Base-by-base conservation (phyloP, 2,888 invertebrate species). In the Calliopum simillimum region DNA sequence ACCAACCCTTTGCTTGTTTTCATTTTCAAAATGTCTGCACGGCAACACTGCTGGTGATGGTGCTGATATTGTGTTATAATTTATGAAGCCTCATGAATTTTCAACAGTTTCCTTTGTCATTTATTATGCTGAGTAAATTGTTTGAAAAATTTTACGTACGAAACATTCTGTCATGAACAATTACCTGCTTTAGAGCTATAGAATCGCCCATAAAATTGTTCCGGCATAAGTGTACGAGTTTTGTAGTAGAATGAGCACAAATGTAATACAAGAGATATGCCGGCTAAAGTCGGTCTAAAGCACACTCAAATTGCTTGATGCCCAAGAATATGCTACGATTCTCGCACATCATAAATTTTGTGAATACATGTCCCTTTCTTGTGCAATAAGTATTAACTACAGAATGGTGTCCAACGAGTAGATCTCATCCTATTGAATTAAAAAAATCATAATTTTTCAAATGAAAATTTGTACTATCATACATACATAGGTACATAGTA, bases 281-380 rank as follows among this genome's bases (percentile, higher is more conserved):
- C 6, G 14, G 8, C 55, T 23, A 21, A 23, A 19, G 14, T 44
- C 44, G 23, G 19, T 8, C 13, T 21, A 14, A 14, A 46, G 14
- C 14, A 21, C 14, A 21, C 46, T 46, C n/a, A 59, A 58, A 55
- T 59, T 61, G 43, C 19, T 53, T 16, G 61, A 71, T 59, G 65
- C 66, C 66, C 59, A 53, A 51, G 69, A 69, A 68, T 59, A 68
- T 64, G 61, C 56, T 71, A 59, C 59, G 55, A 19, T n/a, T 33
- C n/a, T 59, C 16, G 41, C 59, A 71, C 69, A 71, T 64, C 69
- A 71, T 71, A 71, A 71, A 71, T 71, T 71, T 62, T 51, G 49
- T 51, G 33, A 33, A 6, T 33, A 33, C 33, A 33, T 33, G 33
- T 33, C 21, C 58, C n/a, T 51, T 68, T 68, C 43, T 43, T 61